Base-by-base conservation (phyloP, 2,797 vertebrate species). In the Danio choprae region DNA sequence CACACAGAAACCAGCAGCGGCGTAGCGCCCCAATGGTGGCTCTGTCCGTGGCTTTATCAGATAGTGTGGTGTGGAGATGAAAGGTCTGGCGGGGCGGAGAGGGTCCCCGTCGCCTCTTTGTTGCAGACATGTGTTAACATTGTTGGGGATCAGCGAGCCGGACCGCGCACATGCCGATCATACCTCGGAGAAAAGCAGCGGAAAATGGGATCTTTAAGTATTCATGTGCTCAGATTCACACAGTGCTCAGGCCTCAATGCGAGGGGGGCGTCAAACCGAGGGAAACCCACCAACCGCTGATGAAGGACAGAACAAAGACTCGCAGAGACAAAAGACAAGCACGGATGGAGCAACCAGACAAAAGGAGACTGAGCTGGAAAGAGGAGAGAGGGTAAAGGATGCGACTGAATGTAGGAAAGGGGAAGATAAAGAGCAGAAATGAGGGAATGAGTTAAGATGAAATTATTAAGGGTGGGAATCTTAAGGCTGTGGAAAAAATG, bases 121-220 rank as follows among this genome's bases (percentile, higher is more conserved):
- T 86, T 80, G 82, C 77, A 56, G 81, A 86, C 86, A 86, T 83
- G 83, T 84, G 85, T 81, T 87, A 83, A 75, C 78, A 73, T 86
- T 81, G 82, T 84, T 16, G 62, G 84, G 82, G 78, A 83, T 81
- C 87, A 69, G 82, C 73, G 83, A 76, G 71, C 67, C 59, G 67
- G 79, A 55, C 53, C 38, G 11, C 1, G 63, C 77, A 59, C 81
- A 77, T 74, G 85, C 82, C 79, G 78, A 84, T 84, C 67, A 46
- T 84, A 88, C 77, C 79, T 71, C 29, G 48, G 80, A 87, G 85
- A 78, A 71, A 77, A 59, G 60, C 82, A 5, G 81, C 50, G 77
- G 84, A 89, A 88, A 89, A 86, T 82, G 63, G 84, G 77, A 83
- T 86, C 81, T 86, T 73, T 84, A 87, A 84, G 77, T 59, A 84